Base-by-base conservation (phyloP, 2,797 vertebrate genomes). In the Pseudotriccus pelzelni region DNA sequence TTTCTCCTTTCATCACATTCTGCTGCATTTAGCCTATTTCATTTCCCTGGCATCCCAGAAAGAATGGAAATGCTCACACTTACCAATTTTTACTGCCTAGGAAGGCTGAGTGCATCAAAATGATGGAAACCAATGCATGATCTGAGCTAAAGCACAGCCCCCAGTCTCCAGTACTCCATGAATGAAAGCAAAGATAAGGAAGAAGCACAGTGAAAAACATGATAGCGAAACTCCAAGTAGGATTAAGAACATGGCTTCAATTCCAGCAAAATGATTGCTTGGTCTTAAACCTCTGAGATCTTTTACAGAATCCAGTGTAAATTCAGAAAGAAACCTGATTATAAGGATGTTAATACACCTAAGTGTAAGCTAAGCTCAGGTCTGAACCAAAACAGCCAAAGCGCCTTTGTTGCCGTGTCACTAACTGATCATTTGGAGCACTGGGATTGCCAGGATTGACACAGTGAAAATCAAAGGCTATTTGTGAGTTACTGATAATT, bases 341-440 rank as follows among this genome's bases (percentile, higher is more conserved):
- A 96, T 85, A 68, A 93, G 78, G 53, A 81, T 95, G 64, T 97
- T 97, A 97, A 95, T 84, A 94, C n/a, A 36, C 59, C 21, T 96
- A 95, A 94, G 66, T 79, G 92, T 89, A 96, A 97, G 19, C 49
- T 86, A 81, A 95, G 5, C 59, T 94, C 39, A 73, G 32, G 27
- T 94, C 82, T 94, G 77, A 94, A 95, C 58, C 28, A 68, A 87
- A 93, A 89, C 70, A 94, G 87, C 22, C 16, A 3, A 94, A 94
- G 81, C 92, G 41, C 49, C 70, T 96, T 86, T 93, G 84, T 46
- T 93, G 43, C 59, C n/a, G 4, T 85, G 90, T 82, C 85, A 94
- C 89, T 98, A 97, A 97, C 91, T 97, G 95, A 93, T 94, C 93
- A 69, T 97, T 96, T 94, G 78, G 67, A 94, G 64, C 62, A 44